Base-by-base conservation (phyloP, 2,113 vertebrate genomes). In the Hiodon alosoides region DNA sequence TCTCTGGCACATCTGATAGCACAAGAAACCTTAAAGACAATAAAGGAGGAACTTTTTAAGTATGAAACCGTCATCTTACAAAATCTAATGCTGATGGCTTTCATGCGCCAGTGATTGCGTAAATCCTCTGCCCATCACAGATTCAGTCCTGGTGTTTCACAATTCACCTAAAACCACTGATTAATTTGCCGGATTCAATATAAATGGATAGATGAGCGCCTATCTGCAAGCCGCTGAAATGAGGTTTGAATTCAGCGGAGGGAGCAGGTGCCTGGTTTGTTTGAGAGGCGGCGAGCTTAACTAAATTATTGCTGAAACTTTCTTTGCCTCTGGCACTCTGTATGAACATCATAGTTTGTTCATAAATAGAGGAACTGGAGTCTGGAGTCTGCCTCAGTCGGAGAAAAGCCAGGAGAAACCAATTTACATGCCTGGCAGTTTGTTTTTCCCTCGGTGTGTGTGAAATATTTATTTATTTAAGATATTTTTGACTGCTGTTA, bases 391-490 rank as follows among this genome's bases (percentile, higher is more conserved):
- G 31, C 46, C 68, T 54, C 31, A 31, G 31, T 31, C 31, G 31
- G 31, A 31, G 31, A 4, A 51, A 11, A 8, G 3, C 67, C 54
- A 3, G 0, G 58, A n/a, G 67, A 62, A 7, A 2, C 3, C 7
- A 53, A 61, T 7, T n/a, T 31, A 64, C 14, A 54, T 6, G 13
- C 60, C 60, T 10, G 8, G 8, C 46, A 47, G 9, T 46, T 7
- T 3, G 5, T 10, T 6, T 17, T 8, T 16, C 46, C 75, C 54
- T 7, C n/a, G 7, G 10, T 31, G 14, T n/a, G 57, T 65, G 53
- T 50, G 31, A 67, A 81, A 79, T 6, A 85, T 82, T 86, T 79
- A 84, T 87, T 87, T 72, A 84, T 85, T 83, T 80, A 69, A 31
- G 31, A 31, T 31, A 31, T 31, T 31, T 31, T 31, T 31, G 31